Conservation (phyloP, 2,113 vertebrate genomes). For the Malurus elegans region DNA sequence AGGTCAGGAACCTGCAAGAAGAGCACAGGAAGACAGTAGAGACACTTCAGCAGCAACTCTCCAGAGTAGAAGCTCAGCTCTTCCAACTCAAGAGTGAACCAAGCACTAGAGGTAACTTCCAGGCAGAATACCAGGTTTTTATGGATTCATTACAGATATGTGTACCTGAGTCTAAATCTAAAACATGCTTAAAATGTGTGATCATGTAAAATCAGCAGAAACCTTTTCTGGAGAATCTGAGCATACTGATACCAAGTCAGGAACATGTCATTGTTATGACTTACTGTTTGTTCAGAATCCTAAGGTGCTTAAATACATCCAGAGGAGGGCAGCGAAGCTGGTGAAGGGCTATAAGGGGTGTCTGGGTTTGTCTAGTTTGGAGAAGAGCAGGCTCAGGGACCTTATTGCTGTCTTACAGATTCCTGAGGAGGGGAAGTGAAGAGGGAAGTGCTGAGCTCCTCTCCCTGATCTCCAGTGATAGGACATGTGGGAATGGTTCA, state of each 20-base stretch:
- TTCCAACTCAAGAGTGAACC: slow-evolving; percentile 86
- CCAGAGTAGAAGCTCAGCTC: slow-evolving; percentile 87
- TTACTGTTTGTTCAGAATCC: neutral
- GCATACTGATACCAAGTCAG: neutral
- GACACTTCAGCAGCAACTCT: slow-evolving; percentile 88
- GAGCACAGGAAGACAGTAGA: slow-evolving; percentile 91
- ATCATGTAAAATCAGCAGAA: neutral
- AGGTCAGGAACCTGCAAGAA: slow-evolving; percentile 88
- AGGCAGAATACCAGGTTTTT: neutral
- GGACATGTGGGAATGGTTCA: neutral
- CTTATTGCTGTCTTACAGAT: neutral
- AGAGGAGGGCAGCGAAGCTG: neutral
- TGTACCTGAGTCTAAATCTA: neutral
- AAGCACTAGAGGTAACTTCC: slow-evolving; percentile 77
- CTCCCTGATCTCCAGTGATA: neutral
- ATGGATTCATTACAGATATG: neutral
- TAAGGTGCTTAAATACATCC: neutral
- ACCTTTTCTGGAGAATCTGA: neutral
- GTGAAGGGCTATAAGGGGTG: neutral
- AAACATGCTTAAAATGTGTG: neutral
- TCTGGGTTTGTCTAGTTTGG: neutral
- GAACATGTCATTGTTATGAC: neutral
- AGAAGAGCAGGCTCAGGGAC: neutral
- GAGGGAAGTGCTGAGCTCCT: neutral
- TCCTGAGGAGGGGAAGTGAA: neutral